Base-by-base conservation (phyloP, 2,888 invertebrate genomes). In the Trachelus tabidus region DNA sequence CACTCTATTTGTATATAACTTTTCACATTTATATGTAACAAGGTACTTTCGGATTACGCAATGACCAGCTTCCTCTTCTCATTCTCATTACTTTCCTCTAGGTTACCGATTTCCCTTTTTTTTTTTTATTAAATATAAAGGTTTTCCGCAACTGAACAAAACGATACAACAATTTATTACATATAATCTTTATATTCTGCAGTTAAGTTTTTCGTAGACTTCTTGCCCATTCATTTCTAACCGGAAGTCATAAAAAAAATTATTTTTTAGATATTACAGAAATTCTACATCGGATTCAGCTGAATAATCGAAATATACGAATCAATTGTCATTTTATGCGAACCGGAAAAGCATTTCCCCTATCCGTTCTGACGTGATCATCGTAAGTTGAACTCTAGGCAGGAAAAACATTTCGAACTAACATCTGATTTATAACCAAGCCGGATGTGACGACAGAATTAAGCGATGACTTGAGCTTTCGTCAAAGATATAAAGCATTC, bases 11-110 rank as follows among this genome's bases (percentile, higher is more conserved):
- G 23, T 56, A 23, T 2, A 9, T 23, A 23, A 56, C 2, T 56
- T 56, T 56, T 56, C 23, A 56, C 56, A 56, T 23, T 56, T 56
- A 56, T 85, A 84, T 86, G 83, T 83, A 84, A 85, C 83, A 85
- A 88, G 87, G 86, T 86, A 89, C 87, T 89, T 89, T 89, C 89
- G 88, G 87, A 88, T 89, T 88, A 89, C 89, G 89, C 89, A 89
- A 89, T 89, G 86, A 87, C 83, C 83, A 85, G 87, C 86, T 89
- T 89, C 89, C 89, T 89, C 87, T 83, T 75, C 78, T 77, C 23
- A 15, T 15, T 40, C 40, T 40, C 40, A 40, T 40, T 40, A 40
- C 40, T 40, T 40, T 40, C 15, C 40, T 40, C 15, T 15, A 2
- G 15, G 23, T 23, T 56, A 56, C 2, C 23, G 9, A 56, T 9